Conservation (phyloP, 2,888 invertebrate genomes). For the Lissonota sp. region DNA sequence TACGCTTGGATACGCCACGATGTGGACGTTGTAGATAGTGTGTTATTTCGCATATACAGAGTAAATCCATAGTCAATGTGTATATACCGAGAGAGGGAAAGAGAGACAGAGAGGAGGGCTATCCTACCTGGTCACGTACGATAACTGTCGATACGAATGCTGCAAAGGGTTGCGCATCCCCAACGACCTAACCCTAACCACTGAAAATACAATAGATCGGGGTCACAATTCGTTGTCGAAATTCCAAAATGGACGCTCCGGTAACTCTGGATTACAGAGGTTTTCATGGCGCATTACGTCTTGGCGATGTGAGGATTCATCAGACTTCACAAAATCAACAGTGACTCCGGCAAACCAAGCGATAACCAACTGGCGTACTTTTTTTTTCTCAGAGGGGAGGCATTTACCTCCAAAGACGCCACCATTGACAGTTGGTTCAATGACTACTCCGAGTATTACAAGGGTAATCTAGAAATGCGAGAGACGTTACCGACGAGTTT, state of each 20-base stretch:
- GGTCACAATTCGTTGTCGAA: neutral
- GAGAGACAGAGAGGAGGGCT: constrained; percentile 25
- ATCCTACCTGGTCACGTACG: constrained; percentile 61
- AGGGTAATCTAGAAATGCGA: no score
- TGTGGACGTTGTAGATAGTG: constrained; percentile 60
- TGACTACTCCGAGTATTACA: no score
- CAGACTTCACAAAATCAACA: no score
- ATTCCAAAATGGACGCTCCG: neutral
- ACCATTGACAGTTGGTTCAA: neutral
- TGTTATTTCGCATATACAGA: constrained; percentile 35
- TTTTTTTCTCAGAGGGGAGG: no score
- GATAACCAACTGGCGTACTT: no score
- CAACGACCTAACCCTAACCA: constrained; percentile 5
- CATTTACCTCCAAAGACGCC: no score
- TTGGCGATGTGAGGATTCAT: no score
- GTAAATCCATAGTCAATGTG: constrained; percentile 40
- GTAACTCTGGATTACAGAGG: no score
- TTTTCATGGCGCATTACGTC: no score
- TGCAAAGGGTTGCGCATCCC: constrained; percentile 39
- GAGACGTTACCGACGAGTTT: no score
- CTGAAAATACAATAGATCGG: constrained; percentile 21
- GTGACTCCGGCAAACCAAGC: no score
- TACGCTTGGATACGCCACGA: constrained; percentile 42
- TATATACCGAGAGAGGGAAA: constrained; percentile 29
- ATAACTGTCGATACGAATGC: constrained; percentile 62